Base-by-base conservation (phyloP, 1,140 invertebrate genomes). In the Hirudo medicinalis region DNA sequence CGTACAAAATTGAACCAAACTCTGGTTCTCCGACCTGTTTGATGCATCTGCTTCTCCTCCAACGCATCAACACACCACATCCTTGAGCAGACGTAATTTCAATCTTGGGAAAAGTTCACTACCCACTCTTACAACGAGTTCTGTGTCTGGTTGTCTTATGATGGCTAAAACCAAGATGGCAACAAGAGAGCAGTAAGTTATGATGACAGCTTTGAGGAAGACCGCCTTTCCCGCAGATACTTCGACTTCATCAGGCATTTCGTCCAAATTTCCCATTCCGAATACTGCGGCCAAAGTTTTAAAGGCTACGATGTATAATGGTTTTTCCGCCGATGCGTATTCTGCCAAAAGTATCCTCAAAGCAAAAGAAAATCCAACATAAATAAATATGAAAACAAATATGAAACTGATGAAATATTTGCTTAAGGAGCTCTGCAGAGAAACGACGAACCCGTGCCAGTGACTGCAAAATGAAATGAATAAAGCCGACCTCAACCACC, bases 401-500 rank as follows among this genome's bases (percentile, higher is more conserved):
- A 32, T 32, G 57, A 63, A 63, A n/a, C 57, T 63, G 29, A 63
- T n/a, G 8, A 63, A 63, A 63, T 63, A 63, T 63, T 63, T 63
- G 22, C 22, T 63, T 15, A 63, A 13, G 22, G 57, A 63, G 20
- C 57, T 63, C 57, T 63, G 22, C 22, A 63, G 57, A 63, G 57
- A 22, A 13, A 63, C 57, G 13, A 63, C 29, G 57, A 63, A 63
- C 11, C 22, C 57, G 20, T 32, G 22, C 57, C 57, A 63, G 29
- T 63, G 29, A 32, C 57, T 22, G 29, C 29, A 63, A 63, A 25
- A 63, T 63, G 57, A 63, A 63, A 63, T 22, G 29, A 25, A 63
- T 13, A 25, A 63, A 63, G 57, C 57, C 29, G 57, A 32, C 19
- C 29, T 63, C 57, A 63, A n/a, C 57, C 57, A 63, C 9, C 57